phyloP scores from a whole-genome alignment of 1,140 invertebrate species.

The Notospermus geniculatus region DNA sequence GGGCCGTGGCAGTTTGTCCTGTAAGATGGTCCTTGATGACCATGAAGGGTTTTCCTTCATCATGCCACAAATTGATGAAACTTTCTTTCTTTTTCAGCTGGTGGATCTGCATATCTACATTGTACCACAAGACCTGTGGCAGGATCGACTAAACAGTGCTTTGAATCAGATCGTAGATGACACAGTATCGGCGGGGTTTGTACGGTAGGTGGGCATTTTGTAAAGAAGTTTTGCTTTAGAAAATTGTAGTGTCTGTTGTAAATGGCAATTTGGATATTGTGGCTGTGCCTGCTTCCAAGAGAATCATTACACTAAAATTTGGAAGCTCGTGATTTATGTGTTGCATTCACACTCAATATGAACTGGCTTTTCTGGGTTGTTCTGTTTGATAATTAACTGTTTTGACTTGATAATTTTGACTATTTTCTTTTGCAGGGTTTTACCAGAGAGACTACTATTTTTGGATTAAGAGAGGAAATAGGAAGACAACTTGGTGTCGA shows the following conservation, averaged over 20 bases:
- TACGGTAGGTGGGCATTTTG: slow-evolving; percentile 41
- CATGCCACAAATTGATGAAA: too few species aligned
- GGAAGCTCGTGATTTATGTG: neutral
- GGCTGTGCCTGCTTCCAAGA: neutral
- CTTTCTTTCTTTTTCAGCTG: slow-evolving; percentile 34
- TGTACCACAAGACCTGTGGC: slow-evolving; percentile 53
- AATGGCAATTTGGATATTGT: neutral
- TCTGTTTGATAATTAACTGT: too few species aligned
- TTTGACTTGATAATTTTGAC: too few species aligned
- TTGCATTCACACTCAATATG: neutral
- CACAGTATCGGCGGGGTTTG: slow-evolving; percentile 54
- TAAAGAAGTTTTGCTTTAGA: neutral
- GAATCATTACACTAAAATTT: too few species aligned
- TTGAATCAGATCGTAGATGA: slow-evolving; percentile 53
- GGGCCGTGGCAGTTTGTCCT: too few species aligned
- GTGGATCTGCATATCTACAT: slow-evolving; percentile 57
- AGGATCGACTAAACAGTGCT: slow-evolving; percentile 49
- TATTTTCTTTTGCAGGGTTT: slow-evolving; percentile 43
- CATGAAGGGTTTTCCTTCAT: too few species aligned
- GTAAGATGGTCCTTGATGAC: too few species aligned
- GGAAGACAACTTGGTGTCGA: slow-evolving; percentile 45
- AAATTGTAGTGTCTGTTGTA: too few species aligned
- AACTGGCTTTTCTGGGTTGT: neutral
- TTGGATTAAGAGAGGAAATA: slow-evolving; percentile 50
- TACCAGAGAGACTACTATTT: slow-evolving; percentile 41